Percentiles rank a stretch among this genome's conserved stretches.
phyloP scores from a whole-genome alignment of 2,888 invertebrate genomes.

The Macrosiphum euphorbiae region DNA sequence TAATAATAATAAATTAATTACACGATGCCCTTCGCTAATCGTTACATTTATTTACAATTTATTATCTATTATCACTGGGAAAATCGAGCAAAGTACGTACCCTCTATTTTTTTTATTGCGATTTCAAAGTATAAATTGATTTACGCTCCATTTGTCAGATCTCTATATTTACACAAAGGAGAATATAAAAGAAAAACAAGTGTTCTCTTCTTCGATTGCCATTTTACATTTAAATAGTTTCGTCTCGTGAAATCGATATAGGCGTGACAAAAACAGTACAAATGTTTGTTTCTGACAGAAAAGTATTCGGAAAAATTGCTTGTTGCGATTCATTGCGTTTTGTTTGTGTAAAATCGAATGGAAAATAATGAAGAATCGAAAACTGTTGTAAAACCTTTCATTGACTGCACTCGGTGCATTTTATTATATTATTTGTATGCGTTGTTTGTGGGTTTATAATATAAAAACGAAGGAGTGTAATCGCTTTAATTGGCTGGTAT shows the following conservation, averaged over 20 bases:
- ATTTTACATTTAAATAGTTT: constrained; percentile 21
- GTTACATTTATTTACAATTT: background rate
- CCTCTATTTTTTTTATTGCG: background rate
- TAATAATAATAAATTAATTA: background rate
- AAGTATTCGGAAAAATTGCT: constrained; percentile 26
- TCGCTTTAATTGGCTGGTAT: background rate
- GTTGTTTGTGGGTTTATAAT: background rate
- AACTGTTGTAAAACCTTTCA: background rate
- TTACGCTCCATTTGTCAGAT: background rate
- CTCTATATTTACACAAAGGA: background rate
- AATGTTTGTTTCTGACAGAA: constrained; percentile 43
- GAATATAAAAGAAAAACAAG: background rate
- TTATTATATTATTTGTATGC: background rate
- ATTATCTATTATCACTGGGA: background rate
- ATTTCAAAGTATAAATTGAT: constrained; percentile 10
- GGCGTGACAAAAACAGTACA: constrained; percentile 37
- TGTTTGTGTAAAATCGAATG: constrained; percentile 3
- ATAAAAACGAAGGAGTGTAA: background rate
- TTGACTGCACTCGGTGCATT: background rate
- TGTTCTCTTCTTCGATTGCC: constrained; percentile 21
- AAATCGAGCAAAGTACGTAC: background rate
- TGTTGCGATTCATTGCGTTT: background rate
- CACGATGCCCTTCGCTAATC: background rate
- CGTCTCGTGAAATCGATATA: constrained; percentile 41
- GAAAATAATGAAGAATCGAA: constrained; percentile 1